Conservation (phyloP, 2,113 vertebrate species). For the Anseranas semipalmata region DNA sequence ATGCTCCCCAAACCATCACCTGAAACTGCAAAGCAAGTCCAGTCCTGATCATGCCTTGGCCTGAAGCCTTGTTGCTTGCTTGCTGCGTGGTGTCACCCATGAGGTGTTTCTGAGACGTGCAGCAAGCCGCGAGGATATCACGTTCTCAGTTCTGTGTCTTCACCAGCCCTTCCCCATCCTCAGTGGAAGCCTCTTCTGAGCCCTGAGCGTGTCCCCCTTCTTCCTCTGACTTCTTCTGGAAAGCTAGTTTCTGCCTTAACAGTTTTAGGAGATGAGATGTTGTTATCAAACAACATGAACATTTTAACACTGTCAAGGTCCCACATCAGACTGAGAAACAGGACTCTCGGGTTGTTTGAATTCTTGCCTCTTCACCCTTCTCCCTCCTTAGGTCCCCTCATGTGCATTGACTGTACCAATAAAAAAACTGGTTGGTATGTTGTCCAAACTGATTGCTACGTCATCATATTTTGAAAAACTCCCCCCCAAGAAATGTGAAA, state of each 20-base stretch:
- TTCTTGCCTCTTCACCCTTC: slow-evolving; percentile 20
- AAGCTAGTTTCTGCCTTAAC: neutral
- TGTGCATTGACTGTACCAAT: neutral
- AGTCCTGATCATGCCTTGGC: neutral
- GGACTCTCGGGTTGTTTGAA: neutral
- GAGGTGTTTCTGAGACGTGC: neutral
- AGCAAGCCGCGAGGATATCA: neutral
- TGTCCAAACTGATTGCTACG: neutral
- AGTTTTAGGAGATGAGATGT: neutral
- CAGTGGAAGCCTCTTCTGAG: neutral
- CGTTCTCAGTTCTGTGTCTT: neutral
- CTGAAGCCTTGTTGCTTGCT: too few species aligned
- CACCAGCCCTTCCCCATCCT: neutral
- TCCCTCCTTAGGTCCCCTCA: neutral
- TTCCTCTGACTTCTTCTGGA: neutral
- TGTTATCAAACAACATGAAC: neutral
- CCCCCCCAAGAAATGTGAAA: neutral
- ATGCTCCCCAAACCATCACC: too few species aligned
- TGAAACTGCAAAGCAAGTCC: neutral
- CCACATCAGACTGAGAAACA: neutral
- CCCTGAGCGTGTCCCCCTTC: neutral
- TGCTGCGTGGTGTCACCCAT: neutral
- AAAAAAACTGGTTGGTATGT: neutral
- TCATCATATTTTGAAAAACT: neutral
- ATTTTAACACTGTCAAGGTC: neutral